A percentile compares a stretch with the other conserved stretches of the same genome.
Evolutionary conservation across 2,113 vertebrate species (phyloP).

Genomic region (Malurus alboscapulatus): DNA sequence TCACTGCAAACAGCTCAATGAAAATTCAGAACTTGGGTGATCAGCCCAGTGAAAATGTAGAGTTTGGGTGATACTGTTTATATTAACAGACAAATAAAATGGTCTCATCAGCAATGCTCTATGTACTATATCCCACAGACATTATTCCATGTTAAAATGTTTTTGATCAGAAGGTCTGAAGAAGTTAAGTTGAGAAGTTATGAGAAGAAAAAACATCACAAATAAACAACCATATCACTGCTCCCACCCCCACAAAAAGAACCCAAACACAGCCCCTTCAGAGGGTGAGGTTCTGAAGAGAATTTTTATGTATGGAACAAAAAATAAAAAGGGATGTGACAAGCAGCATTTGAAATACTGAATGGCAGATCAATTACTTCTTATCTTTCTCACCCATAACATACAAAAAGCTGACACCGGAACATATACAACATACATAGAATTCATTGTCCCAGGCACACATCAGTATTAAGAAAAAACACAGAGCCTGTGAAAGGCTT

Average conservation of each 20-base stretch:
- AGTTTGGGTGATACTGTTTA: background rate
- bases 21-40: background rate
- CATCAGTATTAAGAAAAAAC: background rate
- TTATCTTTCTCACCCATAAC: background rate
- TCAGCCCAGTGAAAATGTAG: background rate
- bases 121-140: background rate
- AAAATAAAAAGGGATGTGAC: background rate
- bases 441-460: background rate
- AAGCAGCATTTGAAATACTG: background rate
- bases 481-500: background rate
- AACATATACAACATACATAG: background rate
- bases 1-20: background rate
- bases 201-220: background rate
- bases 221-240: rapidly evolving
- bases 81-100: background rate
- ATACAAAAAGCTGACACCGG: background rate
- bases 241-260: background rate
- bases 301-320: background rate
- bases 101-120: background rate
- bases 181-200: background rate
- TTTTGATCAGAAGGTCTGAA: background rate
- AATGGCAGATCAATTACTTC: background rate
- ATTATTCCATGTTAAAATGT: background rate
- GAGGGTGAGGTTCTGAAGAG: background rate
- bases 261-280: background rate